Percentiles rank a stretch among this genome's conserved stretches.
phyloP scores from a whole-genome alignment of 2,113 vertebrate species.

The Hypocryptadius cinnamomeus region DNA sequence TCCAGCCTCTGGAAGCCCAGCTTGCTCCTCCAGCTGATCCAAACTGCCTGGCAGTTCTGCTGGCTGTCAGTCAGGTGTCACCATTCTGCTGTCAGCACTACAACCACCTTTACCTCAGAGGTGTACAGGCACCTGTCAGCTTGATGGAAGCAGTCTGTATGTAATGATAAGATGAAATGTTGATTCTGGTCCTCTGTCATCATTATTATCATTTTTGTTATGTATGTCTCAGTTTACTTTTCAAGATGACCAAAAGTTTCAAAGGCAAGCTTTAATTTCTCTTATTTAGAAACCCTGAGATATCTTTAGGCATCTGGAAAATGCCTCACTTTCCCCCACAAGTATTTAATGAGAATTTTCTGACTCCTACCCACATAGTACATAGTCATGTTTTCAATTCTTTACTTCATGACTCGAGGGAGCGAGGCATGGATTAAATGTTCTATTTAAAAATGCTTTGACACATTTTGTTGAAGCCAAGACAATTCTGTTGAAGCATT shows the following conservation, averaged over 20 bases:
- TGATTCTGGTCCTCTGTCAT: not conserved
- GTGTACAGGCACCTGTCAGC: not conserved
- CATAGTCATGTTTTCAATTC: not conserved
- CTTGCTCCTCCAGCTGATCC: not conserved
- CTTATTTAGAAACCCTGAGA: not conserved
- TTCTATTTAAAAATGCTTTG: constrained; percentile 9
- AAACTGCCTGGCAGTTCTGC: not conserved
- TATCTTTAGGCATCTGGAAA: not conserved
- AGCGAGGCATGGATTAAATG: not conserved
- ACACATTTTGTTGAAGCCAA: constrained; percentile 2
- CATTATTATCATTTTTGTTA: not conserved
- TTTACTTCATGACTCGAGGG: not conserved
- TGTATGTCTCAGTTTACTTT: not conserved
- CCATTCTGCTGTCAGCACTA: not conserved
- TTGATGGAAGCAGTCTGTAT: not conserved
- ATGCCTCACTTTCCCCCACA: not conserved
- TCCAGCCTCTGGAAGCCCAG: not conserved
- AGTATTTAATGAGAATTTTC: not conserved
- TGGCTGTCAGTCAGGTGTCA: not conserved
- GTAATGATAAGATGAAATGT: not conserved
- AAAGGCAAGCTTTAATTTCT: not conserved
- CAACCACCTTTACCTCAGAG: not conserved
- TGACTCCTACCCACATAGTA: not conserved
- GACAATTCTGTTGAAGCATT: constrained; percentile 29
- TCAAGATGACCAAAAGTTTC: not conserved